Conservation (phyloP, 2,113 vertebrate species). For the Poecile atricapillus region DNA sequence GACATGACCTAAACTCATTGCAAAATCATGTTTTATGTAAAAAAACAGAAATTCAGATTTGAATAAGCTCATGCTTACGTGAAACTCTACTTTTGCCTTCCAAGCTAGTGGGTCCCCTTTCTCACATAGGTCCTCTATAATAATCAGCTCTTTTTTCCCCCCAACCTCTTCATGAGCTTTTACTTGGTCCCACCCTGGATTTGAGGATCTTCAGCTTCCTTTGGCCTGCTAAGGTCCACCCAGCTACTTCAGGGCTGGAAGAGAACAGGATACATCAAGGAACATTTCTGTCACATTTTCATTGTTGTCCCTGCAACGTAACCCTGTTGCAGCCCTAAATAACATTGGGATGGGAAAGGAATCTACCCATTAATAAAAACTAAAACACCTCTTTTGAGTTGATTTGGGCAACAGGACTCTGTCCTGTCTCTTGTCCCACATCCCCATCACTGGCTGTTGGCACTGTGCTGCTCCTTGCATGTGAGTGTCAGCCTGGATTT, state of each 20-base stretch:
- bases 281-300: not conserved
- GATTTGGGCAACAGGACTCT: not conserved
- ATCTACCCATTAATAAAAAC: not conserved
- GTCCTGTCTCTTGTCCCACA: not conserved
- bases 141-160: not conserved
- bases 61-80: not conserved
- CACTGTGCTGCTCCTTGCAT: not conserved
- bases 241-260: not conserved
- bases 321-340: not conserved
- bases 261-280: not conserved
- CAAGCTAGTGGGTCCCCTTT: not conserved
- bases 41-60: not conserved
- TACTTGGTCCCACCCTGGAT: not conserved
- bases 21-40: not conserved
- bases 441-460: not conserved
- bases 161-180: not conserved
- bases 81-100: not conserved
- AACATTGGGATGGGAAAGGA: not conserved
- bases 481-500: not conserved
- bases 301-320: accelerated
- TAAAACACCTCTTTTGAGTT: not conserved
- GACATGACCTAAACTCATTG: not conserved
- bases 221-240: not conserved
- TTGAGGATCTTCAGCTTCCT: not conserved
- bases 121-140: not conserved